Base-by-base conservation (phyloP, 1,140 invertebrate genomes). In the Heliconius nattereri region DNA sequence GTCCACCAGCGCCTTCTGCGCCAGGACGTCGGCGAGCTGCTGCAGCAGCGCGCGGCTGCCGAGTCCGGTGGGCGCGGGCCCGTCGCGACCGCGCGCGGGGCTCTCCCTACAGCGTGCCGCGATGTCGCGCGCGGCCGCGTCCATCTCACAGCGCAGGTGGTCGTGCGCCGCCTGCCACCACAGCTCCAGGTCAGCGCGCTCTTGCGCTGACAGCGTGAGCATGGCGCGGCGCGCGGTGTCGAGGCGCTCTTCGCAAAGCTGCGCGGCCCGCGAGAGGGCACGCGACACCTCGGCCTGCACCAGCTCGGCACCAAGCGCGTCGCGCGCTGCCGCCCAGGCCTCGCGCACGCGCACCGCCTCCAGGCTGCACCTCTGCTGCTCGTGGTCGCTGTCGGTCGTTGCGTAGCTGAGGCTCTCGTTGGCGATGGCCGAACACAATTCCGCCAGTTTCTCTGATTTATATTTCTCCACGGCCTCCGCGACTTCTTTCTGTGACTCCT, bases 1-100 rank as follows among this genome's bases (percentile, higher is more conserved):
- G 90, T 97, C 97, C 32, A 97, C 95, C 49, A 97, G 92, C 54
- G 97, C 96, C 88, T 97, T 97, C 79, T 97, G 97, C 40, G 97
- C 97, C 54, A 97, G 95, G 66, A 97, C 95, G 89, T 97, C 97
- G 29, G 97, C 96, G 87, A 97, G 97, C 87, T 97, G 96, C 29
- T 94, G 92, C 80, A 97, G 86, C n/a, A 96, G 88, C 37, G 94
- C 95, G 57, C 95, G 94, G 91, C 93, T 95, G 91, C 95, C 88
- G 80, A 88, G 83, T 84, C 88, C 91, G 9, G 87, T 82, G 93
- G 54, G 87, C 91, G 78, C 54, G 52, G 52, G 88, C 54, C 96
- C 90, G 40, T 45, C 40, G 11, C 32, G 32, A 13, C 2, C 32
- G 78, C 95, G 94, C 37, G 96, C 95, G 32, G 19, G 1, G 78